Evolutionary conservation across 2,113 vertebrate genomes (phyloP), one percentile per base, ranked within the genome.

Genomic region (Pelvicachromis taeniatus): DNA sequence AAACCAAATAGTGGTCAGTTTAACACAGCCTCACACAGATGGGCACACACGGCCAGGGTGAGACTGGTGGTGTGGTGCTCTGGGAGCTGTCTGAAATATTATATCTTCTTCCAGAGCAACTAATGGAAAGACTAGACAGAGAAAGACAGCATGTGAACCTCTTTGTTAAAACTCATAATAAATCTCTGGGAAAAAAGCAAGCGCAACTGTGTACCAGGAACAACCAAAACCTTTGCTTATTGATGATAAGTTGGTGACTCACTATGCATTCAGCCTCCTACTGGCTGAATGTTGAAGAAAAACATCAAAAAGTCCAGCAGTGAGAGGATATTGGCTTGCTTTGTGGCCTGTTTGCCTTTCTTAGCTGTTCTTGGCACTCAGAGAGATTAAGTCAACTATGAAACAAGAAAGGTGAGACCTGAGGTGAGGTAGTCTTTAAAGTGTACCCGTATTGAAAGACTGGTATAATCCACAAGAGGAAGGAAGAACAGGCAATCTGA

Each of bases 381-480:
- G 79, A 85, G 82, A 87, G 89, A 92, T 87, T 85, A 89, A 90
- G 87, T 90, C 85, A 91, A 88, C 90, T 81, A 61, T 90, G 87
- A 80, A 92, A 93, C 84, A 93, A 88, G 88, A 91, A 92, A 94
- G 88, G 92, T 91, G 93, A 92, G 89, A 90, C 85, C 82, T 83
- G 88, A 92, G 75, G 88, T 84, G 88, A 91, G 75, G 88, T 83
- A 78, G 82, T 83, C 73, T 88, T 85, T 56, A 90, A 87, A 89
- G 59, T 83, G 91, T 80, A 80, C 90, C 88, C 75, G 79, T 77
- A 85, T 78, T 90, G 87, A 85, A 90, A 89, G 65, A 75, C 61
- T 82, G 85, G 87, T 78, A 75, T 87, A 82, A 90, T 84, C 85
- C 83, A 83, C 81, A 23, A 59, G 80, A 90, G 93, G 88, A 94